These are phyloP conservation scores for Amphimallon solstitiale DNA, from an alignment of 2,888 invertebrate species.

Conservation along the genomic window DNA sequence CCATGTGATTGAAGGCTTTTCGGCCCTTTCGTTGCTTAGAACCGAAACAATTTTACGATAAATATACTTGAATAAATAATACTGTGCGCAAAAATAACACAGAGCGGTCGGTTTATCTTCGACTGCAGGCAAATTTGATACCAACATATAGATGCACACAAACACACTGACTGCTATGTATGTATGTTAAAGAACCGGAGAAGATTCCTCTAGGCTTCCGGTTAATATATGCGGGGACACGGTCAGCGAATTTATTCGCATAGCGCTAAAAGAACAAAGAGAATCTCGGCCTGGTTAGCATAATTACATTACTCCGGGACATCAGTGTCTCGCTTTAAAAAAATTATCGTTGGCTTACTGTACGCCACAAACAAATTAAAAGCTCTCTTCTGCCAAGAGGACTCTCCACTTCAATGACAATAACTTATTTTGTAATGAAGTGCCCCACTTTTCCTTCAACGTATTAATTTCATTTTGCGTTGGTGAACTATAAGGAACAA, in stretches of 20 bases:
- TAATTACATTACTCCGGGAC: slow-evolving; percentile 46
- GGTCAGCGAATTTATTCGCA: slow-evolving; percentile 46
- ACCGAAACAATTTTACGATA: background rate
- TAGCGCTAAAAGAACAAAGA: slow-evolving; percentile 46
- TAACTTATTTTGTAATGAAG: slow-evolving; percentile 13
- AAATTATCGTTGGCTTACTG: slow-evolving; percentile 40
- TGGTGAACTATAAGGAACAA: background rate
- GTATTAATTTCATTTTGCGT: background rate
- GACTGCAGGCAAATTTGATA: slow-evolving; percentile 39
- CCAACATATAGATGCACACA: background rate
- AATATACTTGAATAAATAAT: slow-evolving; percentile 7
- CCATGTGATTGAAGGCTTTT: background rate
- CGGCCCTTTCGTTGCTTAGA: background rate
- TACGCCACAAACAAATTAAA: slow-evolving; percentile 29
- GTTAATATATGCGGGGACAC: slow-evolving; percentile 50
- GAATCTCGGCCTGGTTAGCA: slow-evolving; percentile 45
- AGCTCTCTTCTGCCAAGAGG: slow-evolving; percentile 15
- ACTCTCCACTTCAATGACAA: slow-evolving; percentile 12
- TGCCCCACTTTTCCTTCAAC: background rate
- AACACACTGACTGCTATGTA: background rate
- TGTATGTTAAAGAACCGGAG: slow-evolving; percentile 7
- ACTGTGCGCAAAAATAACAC: slow-evolving; percentile 23
- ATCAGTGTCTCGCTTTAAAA: slow-evolving; percentile 41
- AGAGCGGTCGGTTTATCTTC: slow-evolving; percentile 41
- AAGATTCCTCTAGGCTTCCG: slow-evolving; percentile 29